A percentile compares a stretch with the other conserved stretches of the same genome.
Evolutionary conservation across 2,113 vertebrate species (phyloP).

Genomic region (Delphinus delphis): DNA sequence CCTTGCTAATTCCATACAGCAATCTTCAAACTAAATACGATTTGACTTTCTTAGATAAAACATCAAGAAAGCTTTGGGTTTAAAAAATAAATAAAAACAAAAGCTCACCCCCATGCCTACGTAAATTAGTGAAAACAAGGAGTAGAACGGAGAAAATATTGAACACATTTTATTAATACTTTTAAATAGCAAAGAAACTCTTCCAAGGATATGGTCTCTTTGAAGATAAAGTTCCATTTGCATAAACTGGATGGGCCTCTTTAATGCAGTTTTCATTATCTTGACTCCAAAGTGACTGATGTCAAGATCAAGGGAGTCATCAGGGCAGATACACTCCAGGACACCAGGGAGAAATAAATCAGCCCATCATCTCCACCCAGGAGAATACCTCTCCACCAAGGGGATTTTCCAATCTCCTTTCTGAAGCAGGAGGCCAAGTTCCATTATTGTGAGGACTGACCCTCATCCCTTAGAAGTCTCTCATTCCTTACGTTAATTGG

Average conservation of each 20-base stretch:
- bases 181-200: conserved; percentile 77
- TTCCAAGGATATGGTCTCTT: conserved; percentile 79
- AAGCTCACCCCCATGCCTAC: neutral
- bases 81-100: conserved; percentile 7
- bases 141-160: neutral
- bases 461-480: conserved; percentile 78
- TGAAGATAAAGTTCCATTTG: conserved; percentile 87
- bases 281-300: conserved; percentile 84
- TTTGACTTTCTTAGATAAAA: neutral
- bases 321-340: conserved; percentile 88
- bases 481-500: conserved; percentile 87
- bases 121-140: conserved; percentile 3
- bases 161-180: conserved; percentile 70
- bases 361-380: conserved; percentile 70
- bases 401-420: conserved; percentile 76
- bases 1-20: neutral
- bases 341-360: conserved; percentile 85
- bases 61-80: neutral
- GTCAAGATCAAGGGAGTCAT: conserved; percentile 90
- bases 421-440: conserved; percentile 84
- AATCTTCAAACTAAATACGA: neutral
- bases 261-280: conserved; percentile 88
- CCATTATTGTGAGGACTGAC: neutral
- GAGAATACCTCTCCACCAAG: conserved; percentile 72
- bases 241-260: conserved; percentile 82